Conservation (phyloP, 92 coral and sea anemone genomes). For the Palythoa grandis region DNA sequence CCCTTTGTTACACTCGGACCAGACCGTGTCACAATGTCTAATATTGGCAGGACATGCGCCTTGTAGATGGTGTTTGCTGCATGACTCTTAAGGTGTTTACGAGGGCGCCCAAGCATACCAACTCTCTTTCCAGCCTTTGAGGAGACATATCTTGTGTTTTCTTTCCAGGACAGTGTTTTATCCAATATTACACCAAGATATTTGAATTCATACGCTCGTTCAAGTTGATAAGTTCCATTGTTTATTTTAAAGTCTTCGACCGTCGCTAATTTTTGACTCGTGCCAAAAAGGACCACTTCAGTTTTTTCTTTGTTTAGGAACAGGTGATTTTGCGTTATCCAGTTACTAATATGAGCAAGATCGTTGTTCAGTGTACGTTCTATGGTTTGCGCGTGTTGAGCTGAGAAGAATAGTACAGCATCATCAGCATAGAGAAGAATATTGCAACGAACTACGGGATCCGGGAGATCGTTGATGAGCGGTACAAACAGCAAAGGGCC, state of each 20-base stretch:
- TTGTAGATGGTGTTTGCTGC: constrained; percentile 31
- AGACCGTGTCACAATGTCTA: constrained; percentile 3
- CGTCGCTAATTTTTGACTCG: constrained; percentile 29
- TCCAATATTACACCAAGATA: not conserved
- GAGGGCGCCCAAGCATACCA: constrained; percentile 43
- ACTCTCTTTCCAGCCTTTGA: constrained; percentile 39
- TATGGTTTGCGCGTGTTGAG: not conserved
- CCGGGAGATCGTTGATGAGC: not conserved
- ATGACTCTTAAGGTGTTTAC: constrained; percentile 22
- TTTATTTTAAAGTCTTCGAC: constrained; percentile 1
- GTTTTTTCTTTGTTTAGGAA: constrained; percentile 26
- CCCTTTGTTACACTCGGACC: constrained; percentile 6
- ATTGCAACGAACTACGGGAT: not conserved
- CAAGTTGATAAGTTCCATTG: constrained; percentile 7
- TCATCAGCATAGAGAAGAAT: not conserved
- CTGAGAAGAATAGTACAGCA: not conserved
- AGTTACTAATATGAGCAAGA: constrained; percentile 17
- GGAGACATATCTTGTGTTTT: constrained; percentile 10
- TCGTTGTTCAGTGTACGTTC: not conserved
- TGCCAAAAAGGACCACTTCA: constrained; percentile 29
- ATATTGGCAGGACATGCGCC: not conserved
- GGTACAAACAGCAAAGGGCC: not conserved
- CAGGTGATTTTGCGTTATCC: constrained; percentile 18
- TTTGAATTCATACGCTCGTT: constrained; percentile 23
- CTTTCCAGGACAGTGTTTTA: constrained; percentile 40